Percentiles rank a stretch among this genome's conserved stretches.
Conservation (phyloP, 2,797 vertebrate genomes). For the Neoniphon sammara region DNA sequence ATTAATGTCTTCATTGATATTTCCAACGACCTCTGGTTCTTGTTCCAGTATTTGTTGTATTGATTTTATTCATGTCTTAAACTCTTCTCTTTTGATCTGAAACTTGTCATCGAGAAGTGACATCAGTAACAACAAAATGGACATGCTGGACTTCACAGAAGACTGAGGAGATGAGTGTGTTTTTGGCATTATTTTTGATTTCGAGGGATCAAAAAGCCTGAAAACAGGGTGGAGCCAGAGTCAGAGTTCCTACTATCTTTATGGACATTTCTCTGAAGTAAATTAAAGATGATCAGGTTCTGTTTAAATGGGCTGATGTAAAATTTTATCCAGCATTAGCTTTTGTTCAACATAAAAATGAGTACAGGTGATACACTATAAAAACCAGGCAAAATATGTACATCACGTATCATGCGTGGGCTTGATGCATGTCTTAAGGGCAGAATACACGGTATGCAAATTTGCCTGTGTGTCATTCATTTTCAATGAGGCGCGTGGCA, state of each 20-base stretch:
- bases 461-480: too few species aligned
- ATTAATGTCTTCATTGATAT: neutral
- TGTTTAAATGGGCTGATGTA: too few species aligned
- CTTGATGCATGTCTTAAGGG: constrained; percentile 41
- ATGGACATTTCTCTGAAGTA: too few species aligned
- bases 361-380: neutral
- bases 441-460: too few species aligned
- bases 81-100: constrained; percentile 52
- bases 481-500: too few species aligned
- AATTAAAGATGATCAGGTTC: too few species aligned
- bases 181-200: constrained; percentile 65
- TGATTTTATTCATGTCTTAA: constrained; percentile 38
- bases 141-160: constrained; percentile 59
- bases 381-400: constrained; percentile 20
- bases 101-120: constrained; percentile 52
- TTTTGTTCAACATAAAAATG: too few species aligned
- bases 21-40: constrained; percentile 2
- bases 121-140: constrained; percentile 57
- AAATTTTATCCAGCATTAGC: too few species aligned
- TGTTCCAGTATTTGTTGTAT: neutral
- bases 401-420: constrained; percentile 27
- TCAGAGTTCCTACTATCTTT: too few species aligned
- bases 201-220: constrained; percentile 57
- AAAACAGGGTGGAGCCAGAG: too few species aligned
- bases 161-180: constrained; percentile 47